These are phyloP conservation scores for Schmidtea mediterranea DNA, from an alignment of 1,140 invertebrate genomes.

Conservation along the genomic window DNA sequence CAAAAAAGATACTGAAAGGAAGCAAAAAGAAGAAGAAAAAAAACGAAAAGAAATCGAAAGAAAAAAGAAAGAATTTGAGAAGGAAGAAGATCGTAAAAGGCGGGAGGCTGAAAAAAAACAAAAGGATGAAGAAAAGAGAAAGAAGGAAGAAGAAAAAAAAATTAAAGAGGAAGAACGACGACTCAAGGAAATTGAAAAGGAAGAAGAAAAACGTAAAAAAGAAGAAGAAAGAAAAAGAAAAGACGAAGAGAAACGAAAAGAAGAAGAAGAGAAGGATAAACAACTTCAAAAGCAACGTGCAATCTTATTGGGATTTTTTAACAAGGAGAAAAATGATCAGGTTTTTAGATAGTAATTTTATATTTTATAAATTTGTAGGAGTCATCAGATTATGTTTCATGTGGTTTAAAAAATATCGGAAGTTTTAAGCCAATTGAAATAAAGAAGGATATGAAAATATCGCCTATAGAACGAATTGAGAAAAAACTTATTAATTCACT, in stretches of 20 bases:
- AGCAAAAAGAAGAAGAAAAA: slow-evolving; percentile 9
- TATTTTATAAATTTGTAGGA: background rate
- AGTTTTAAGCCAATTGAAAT: background rate
- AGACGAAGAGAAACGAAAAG: slow-evolving; percentile 4
- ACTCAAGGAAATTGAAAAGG: background rate
- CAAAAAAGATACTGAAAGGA: background rate
- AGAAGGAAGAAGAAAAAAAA: background rate
- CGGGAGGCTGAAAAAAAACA: background rate
- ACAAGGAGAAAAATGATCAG: background rate
- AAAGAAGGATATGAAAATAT: background rate
- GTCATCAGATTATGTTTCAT: background rate
- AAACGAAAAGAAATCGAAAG: slow-evolving; percentile 10
- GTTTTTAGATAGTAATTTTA: background rate
- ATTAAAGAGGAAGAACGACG: slow-evolving; percentile 1
- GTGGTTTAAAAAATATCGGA: background rate
- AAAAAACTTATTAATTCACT: background rate
- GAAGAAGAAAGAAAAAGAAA: background rate
- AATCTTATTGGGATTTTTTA: background rate
- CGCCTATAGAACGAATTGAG: background rate
- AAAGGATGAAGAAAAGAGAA: slow-evolving; percentile 11
- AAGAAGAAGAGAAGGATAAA: slow-evolving; percentile 2
- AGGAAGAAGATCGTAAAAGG: slow-evolving; percentile 10
- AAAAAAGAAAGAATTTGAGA: slow-evolving; percentile 13
- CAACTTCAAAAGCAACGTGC: background rate
- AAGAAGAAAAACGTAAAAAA: background rate